phyloP scores from a whole-genome alignment of 2,113 vertebrate species.

The Passer montanus region DNA sequence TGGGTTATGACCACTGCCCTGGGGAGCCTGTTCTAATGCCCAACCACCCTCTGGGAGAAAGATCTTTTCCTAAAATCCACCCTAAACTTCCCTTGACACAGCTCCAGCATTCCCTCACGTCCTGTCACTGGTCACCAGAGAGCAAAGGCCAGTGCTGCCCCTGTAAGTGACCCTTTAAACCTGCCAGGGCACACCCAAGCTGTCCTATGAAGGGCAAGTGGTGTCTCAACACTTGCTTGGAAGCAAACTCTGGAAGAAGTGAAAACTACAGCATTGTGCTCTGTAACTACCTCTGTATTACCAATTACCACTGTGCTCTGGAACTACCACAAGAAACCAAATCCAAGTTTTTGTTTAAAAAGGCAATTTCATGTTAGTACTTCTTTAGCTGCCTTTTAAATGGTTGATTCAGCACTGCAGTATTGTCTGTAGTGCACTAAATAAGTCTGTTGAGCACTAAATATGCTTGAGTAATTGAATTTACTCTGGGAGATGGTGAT shows the following conservation, averaged over 20 bases:
- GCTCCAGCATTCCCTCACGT: background rate
- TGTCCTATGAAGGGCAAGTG: background rate
- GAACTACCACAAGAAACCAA: background rate
- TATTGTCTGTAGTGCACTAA: background rate
- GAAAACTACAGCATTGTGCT: background rate
- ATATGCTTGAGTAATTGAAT: background rate
- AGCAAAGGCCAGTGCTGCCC: background rate
- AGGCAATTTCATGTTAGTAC: background rate
- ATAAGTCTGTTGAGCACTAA: background rate
- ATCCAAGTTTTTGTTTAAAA: background rate
- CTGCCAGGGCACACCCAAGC: background rate
- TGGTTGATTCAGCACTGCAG: background rate
- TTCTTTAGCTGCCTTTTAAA: background rate
- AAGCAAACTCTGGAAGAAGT: background rate
- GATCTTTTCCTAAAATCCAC: background rate
- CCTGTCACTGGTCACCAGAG: background rate
- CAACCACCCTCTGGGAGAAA: background rate
- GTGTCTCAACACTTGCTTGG: background rate
- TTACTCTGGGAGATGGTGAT: fast-evolving
- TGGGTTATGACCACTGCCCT: background rate
- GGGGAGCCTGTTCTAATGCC: background rate
- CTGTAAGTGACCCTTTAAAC: background rate
- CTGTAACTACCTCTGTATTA: background rate
- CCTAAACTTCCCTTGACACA: background rate
- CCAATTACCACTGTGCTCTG: background rate